Evolutionary conservation across 2,888 invertebrate genomes (phyloP).

Genomic region (Rotaria magnacalcarata): DNA sequence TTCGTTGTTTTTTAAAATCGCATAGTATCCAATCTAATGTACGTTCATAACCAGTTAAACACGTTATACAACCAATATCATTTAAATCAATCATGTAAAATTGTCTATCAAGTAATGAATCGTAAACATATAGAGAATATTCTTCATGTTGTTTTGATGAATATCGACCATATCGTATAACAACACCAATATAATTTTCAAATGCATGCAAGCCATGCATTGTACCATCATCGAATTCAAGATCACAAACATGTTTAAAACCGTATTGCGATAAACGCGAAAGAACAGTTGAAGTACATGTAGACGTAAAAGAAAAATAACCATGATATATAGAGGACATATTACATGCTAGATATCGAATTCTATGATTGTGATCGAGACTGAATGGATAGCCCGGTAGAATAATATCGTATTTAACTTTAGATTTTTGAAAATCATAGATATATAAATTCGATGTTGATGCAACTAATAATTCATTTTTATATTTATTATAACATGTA

Average conservation of each 20-base stretch:
- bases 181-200: background rate
- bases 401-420: background rate
- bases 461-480: background rate
- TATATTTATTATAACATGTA: background rate
- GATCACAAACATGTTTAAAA: background rate
- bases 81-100: background rate
- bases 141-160: background rate
- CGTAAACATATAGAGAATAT: background rate
- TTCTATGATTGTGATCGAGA: background rate
- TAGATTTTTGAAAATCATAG: background rate
- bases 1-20: background rate
- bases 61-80: background rate
- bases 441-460: conserved; percentile 1
- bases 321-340: background rate
- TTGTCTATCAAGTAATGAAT: background rate
- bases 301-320: background rate
- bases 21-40: conserved; percentile 11
- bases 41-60: conserved; percentile 1
- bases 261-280: background rate
- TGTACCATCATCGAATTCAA: background rate
- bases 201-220: conserved; percentile 20
- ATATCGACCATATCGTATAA: background rate
- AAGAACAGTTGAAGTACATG: background rate
- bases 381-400: background rate
- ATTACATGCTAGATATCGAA: background rate